Evolutionary conservation across 1,140 invertebrate species (phyloP), one percentile per base, ranked within the genome.

Genomic region (Sarcophaga peregrina): DNA sequence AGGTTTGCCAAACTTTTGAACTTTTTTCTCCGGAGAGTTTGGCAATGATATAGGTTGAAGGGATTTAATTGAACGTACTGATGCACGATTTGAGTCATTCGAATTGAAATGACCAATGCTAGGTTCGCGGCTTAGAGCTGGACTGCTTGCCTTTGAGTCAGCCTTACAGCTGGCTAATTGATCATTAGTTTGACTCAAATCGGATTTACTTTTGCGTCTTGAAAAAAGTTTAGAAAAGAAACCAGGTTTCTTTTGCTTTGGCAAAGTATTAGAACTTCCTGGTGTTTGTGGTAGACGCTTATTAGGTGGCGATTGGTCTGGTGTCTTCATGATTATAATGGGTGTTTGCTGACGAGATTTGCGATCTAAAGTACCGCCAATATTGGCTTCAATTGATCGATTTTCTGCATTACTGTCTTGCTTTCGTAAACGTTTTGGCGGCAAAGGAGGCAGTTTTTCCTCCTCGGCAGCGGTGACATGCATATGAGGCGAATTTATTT

Each of bases 391-490:
- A 10, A 87, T 87, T 47, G 89, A 88, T 20, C 86, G 86, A 81
- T 89, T 90, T 82, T 88, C 86, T 0, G 85, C 85, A 76, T 85
- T 88, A 82, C 85, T 87, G 81, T 90, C 88, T 81, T 89, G 91
- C 88, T 96, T 96, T 50, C 94, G 93, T 45, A 95, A 92, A 48
- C 95, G 91, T 87, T 96, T 96, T 0, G 96, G 95, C 0, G 95
- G 95, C 83, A 96, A 85, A 0, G 96, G 95, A 0, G 95, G 95
- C 37, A 95, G 88, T 84, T 93, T 92, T 82, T 94, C 93, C 78
- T 93, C 92, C 13, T 93, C 92, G 9, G 88, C 84, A 52, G 82
- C 85, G 13, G 81, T 85, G 13, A 84, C 80, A 58, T 74, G 84
- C 9, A 87, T 50, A 78, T 87, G 82, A 1, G 84, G 84, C 0